Evolutionary conservation across 2,797 vertebrate genomes (phyloP), one percentile per base, ranked within the genome.

Genomic region (Sebastes reedi): DNA sequence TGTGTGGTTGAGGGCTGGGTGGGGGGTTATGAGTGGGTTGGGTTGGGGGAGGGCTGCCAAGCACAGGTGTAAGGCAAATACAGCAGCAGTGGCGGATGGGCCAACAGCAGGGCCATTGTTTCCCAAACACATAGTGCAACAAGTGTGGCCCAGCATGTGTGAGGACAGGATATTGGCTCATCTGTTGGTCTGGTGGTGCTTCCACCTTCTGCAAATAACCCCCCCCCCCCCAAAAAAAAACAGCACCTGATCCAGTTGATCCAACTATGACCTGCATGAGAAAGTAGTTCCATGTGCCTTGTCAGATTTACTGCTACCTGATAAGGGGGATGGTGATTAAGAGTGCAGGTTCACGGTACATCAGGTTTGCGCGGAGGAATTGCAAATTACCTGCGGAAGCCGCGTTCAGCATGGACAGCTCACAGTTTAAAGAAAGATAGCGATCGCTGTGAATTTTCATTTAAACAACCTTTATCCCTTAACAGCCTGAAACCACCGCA

Each of bases 51-150:
- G 80, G 84, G 78, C 84, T 89, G 90, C 83, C 85, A 91, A 92
- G 93, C 95, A 95, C 95, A 96, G 95, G 95, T 96, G 96, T 95
- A 92, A 94, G 90, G 85, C 90, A 91, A 92, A 89, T 90, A 83
- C 83, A 85, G 82, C 91, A 88, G 85, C 90, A 87, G 90, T 79
- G 71, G 71, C 3, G 68, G 84, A 88, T 60, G 67, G 84, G 81
- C 80, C 90, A 95, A 96, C 95, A 96, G 93, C 94, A 92, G 89
- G 81, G 75, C 92, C 89, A 91, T 96, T 96, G 95, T 96, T 92
- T 85, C 61, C 36, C 65, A 85, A 62, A 66, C 56, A 83, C 24
- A 86, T 13, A 75, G 25, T 0, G 81, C 82, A 89, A 78, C 94
- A 93, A 95, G 92, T 95, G 94, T 91, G 91, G 71, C 81, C 77